phyloP scores from a whole-genome alignment of 2,888 invertebrate genomes.

The Hartigia nigra region DNA sequence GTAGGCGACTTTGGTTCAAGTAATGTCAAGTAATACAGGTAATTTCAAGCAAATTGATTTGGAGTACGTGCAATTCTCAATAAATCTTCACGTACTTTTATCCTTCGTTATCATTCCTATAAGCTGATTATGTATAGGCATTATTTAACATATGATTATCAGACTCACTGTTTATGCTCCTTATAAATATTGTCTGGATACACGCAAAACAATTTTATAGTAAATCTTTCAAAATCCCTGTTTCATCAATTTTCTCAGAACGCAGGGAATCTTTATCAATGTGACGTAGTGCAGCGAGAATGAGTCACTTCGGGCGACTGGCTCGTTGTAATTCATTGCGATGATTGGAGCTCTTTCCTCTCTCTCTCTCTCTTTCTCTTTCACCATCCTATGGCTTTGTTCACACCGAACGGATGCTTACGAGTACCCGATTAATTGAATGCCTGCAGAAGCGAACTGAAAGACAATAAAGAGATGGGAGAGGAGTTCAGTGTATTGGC shows the following conservation, averaged over 20 bases:
- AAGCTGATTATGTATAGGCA: not conserved
- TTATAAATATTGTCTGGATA: not conserved
- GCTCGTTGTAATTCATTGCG: conserved; percentile 58
- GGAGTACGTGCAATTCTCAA: no score
- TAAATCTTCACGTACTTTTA: no score
- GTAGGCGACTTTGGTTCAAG: not conserved
- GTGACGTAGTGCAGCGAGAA: conserved; percentile 27
- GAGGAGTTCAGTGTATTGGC: not conserved
- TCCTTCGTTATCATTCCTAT: no score
- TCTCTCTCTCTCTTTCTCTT: conserved; percentile 8
- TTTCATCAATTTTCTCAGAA: not conserved
- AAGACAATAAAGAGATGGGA: not conserved
- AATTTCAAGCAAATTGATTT: not conserved
- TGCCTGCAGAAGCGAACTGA: not conserved
- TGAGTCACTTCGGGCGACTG: conserved; percentile 49
- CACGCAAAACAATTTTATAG: not conserved
- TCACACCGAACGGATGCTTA: not conserved
- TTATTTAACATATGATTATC: not conserved
- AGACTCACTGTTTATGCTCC: not conserved
- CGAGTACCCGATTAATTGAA: not conserved
- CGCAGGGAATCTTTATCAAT: conserved; percentile 26
- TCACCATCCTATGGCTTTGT: not conserved
- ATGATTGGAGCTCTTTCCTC: conserved; percentile 41
- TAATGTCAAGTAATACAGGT: not conserved
- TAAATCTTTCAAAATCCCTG: not conserved